Percentiles rank a stretch among this genome's conserved stretches.
phyloP scores from a whole-genome alignment of 1,140 invertebrate genomes.

The Trichoplusia ni region DNA sequence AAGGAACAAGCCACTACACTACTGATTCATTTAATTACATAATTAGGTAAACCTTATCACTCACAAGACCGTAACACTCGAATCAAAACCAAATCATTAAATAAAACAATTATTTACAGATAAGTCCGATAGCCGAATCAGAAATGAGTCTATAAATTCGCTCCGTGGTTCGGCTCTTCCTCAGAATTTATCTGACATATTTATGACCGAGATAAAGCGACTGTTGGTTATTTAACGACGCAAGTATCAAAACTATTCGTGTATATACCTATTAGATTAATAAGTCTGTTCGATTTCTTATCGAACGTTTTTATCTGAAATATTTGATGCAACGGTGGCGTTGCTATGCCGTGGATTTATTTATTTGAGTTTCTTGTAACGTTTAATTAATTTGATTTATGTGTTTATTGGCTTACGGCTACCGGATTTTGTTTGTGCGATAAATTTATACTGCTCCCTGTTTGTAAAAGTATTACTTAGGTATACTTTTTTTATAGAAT shows the following conservation, averaged over 20 bases:
- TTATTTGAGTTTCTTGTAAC: slow-evolving; percentile 6
- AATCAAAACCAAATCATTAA: slow-evolving; percentile 4
- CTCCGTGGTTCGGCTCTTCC: slow-evolving; percentile 23
- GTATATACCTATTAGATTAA: slow-evolving; percentile 9
- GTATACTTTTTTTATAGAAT: no score
- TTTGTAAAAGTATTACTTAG: no score
- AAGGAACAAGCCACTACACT: no score
- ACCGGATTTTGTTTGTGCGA: no score
- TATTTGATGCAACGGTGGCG: background rate
- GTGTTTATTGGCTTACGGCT: background rate
- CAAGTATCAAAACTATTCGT: slow-evolving; percentile 20
- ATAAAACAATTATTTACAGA: slow-evolving; percentile 27
- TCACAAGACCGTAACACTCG: no score
- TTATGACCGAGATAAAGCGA: slow-evolving; percentile 40
- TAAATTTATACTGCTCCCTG: no score
- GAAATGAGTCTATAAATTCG: slow-evolving; percentile 43
- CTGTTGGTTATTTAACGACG: slow-evolving; percentile 37
- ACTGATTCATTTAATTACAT: no score
- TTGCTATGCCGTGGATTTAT: background rate
- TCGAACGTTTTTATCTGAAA: slow-evolving; percentile 10
- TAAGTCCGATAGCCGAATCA: slow-evolving; percentile 35
- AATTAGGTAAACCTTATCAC: no score
- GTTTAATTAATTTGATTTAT: slow-evolving; percentile 5
- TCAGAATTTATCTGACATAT: slow-evolving; percentile 36
- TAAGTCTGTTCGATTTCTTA: slow-evolving; percentile 11